Evolutionary conservation across 2,888 invertebrate species (phyloP).

Genomic region (Napeogenes inachia): DNA sequence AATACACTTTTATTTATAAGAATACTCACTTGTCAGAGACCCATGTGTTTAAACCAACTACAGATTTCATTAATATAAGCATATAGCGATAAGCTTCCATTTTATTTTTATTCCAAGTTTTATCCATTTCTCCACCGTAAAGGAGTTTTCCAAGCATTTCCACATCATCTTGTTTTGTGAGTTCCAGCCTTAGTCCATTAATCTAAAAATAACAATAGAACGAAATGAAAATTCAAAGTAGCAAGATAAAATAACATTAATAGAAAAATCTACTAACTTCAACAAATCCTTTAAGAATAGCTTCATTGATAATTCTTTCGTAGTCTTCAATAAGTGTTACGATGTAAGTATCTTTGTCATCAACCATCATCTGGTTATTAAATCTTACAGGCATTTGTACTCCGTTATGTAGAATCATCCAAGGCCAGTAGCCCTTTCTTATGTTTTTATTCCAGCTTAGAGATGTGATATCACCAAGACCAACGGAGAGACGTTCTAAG

Average conservation of each 20-base stretch:
- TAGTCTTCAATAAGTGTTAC: conserved; percentile 49
- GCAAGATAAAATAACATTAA: neutral
- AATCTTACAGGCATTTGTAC: conserved; percentile 71
- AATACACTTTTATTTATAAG: neutral
- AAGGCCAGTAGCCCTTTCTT: conserved; percentile 75
- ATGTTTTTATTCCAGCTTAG: conserved; percentile 67
- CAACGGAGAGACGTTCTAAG: conserved; percentile 71
- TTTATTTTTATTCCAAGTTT: conserved; percentile 49
- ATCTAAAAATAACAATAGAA: conserved; percentile 41
- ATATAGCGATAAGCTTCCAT: conserved; percentile 75
- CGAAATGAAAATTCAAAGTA: neutral
- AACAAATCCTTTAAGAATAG: conserved; percentile 74
- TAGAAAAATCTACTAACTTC: conserved; percentile 45
- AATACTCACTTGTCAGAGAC: conserved; percentile 55
- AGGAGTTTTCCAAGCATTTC: conserved; percentile 75
- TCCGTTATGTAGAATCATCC: conserved; percentile 73
- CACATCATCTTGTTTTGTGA: conserved; percentile 68
- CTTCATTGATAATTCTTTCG: conserved; percentile 76
- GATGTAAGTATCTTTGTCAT: conserved; percentile 48
- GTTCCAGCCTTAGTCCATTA: conserved; percentile 55
- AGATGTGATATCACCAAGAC: conserved; percentile 58
- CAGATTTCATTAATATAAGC: conserved; percentile 73
- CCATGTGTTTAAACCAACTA: conserved; percentile 57
- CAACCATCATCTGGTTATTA: conserved; percentile 55
- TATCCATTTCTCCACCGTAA: conserved; percentile 62